Base-by-base conservation (phyloP, 2,113 vertebrate genomes). In the Panurus biarmicus region DNA sequence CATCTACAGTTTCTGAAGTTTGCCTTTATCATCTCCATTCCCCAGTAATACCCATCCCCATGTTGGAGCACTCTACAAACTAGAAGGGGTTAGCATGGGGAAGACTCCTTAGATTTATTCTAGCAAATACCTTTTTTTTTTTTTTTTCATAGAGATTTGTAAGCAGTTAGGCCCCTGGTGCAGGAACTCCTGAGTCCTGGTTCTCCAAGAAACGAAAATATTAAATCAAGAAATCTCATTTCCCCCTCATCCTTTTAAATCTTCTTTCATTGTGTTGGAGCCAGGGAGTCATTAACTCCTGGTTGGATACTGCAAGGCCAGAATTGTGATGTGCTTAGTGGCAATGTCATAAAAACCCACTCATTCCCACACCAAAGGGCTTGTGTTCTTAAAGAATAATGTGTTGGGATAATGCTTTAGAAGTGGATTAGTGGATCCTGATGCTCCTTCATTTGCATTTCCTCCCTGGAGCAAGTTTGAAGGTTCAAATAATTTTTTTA, bases 171-270 rank as follows among this genome's bases (percentile, higher is more conserved):
- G 60, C 40, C 44, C 25, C 64, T 85, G 66, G 53, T 38, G 69
- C 28, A 87, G 77, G 83, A 87, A 40, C 61, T 70, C 57, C 36
- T 20, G 78, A 85, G 71, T 53, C n/a, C 23, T 35, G 25, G n/a
- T 89, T 87, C 70, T 87, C 57, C 72, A 73, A 89, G 82, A 93
- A 77, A 89, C 57, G 82, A 87, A 93, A 96, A 82, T 47, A 81
- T 78, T 75, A 75, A 87, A 76, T 69, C 45, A 76, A 87, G 58
- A 92, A 93, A 85, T 94, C 75, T 62, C 28, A 45, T 87, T 91
- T 91, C 3, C 69, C 65, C 38, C 25, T 96, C 54, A 69, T 61
- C 35, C 51, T 87, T 87, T 95, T 75, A 56, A 81, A 93, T 93
- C 67, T 84, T 50, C 75, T 81, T 67, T 60, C 42, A 15, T 1